Percentiles rank a stretch among this genome's conserved stretches.
These are phyloP conservation scores for Rallus limicola DNA, from an alignment of 2,113 vertebrate genomes.

Conservation along the genomic window DNA sequence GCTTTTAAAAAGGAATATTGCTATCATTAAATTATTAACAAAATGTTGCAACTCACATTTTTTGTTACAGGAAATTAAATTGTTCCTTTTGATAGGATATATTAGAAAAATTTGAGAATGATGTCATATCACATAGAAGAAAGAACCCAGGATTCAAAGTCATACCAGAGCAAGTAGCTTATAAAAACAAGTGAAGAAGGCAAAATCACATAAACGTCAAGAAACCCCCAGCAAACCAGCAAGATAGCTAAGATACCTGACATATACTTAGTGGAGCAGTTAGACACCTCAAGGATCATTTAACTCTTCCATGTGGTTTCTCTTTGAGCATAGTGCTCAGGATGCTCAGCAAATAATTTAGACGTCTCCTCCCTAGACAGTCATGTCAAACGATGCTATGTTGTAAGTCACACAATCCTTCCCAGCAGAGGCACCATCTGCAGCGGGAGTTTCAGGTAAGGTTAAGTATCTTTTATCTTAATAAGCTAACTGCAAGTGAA, in stretches of 20 bases:
- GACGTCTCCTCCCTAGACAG: background rate
- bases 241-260: background rate
- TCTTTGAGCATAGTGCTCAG: background rate
- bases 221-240: background rate
- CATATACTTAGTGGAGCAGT: background rate
- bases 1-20: background rate
- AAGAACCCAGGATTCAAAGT: background rate
- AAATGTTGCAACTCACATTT: background rate
- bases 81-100: background rate
- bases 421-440: background rate
- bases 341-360: background rate
- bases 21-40: background rate
- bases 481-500: background rate
- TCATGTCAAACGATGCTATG: fast-evolving
- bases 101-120: background rate
- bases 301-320: background rate
- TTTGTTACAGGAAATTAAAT: background rate
- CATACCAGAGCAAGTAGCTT: background rate
- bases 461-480: background rate
- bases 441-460: background rate
- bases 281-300: background rate
- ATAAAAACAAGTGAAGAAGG: background rate
- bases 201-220: background rate
- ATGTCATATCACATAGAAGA: background rate
- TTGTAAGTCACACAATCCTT: background rate